Conservation (phyloP, 2,888 invertebrate species). For the Electrophaes corylata region DNA sequence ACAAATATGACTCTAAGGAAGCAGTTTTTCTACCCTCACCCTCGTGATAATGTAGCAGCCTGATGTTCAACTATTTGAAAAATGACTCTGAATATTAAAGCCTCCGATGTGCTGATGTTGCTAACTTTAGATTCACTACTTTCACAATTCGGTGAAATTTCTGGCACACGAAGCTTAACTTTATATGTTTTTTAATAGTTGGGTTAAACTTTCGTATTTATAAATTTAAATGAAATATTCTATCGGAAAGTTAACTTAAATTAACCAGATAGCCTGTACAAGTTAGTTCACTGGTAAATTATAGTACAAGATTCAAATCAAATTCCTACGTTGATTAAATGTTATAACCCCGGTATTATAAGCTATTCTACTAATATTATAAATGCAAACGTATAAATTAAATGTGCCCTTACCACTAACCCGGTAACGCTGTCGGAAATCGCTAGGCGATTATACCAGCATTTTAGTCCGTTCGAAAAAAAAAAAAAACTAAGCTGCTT, state of each 20-base stretch:
- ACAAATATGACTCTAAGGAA: slow-evolving; percentile 32
- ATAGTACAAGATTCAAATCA: slow-evolving; percentile 14
- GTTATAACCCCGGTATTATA: not conserved
- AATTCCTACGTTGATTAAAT: slow-evolving; percentile 18
- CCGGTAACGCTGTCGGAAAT: too few species aligned
- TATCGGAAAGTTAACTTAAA: too few species aligned
- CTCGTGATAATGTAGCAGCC: slow-evolving; percentile 54
- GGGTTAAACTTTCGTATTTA: too few species aligned
- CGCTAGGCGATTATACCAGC: too few species aligned
- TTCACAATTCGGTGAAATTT: too few species aligned
- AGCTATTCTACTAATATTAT: not conserved
- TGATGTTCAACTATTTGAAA: slow-evolving; percentile 60
- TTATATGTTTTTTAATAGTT: too few species aligned
- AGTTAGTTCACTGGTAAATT: not conserved
- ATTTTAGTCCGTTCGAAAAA: too few species aligned
- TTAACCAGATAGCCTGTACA: not conserved
- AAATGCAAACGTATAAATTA: too few species aligned
- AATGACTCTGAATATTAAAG: slow-evolving; percentile 60
- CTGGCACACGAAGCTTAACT: too few species aligned
- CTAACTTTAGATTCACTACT: not conserved
- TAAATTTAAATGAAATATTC: too few species aligned
- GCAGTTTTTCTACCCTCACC: slow-evolving; percentile 56
- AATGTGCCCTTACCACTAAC: too few species aligned
- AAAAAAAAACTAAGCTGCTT: too few species aligned
- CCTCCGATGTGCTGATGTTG: slow-evolving; percentile 35